Evolutionary conservation across 2,113 vertebrate genomes (phyloP).

Genomic region (Notiomystis cincta): DNA sequence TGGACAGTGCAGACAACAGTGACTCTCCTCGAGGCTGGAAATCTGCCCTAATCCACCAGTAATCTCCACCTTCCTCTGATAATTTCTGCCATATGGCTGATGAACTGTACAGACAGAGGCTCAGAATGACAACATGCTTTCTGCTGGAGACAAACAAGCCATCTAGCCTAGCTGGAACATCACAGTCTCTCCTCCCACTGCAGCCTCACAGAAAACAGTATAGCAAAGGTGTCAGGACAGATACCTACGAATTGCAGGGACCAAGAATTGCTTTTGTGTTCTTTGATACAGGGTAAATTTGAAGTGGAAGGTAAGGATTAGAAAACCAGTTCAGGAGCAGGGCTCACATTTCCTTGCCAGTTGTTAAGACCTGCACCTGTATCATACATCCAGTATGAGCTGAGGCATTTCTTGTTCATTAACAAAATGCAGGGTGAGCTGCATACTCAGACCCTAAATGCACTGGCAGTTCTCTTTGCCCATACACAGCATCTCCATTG

Average conservation of each 20-base stretch:
- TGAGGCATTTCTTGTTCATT: not conserved
- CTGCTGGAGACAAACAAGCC: not conserved
- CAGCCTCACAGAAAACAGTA: not conserved
- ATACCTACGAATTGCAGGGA: not conserved
- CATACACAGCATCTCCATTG: not conserved
- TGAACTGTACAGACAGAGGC: not conserved
- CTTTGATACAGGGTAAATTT: not conserved
- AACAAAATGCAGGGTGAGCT: not conserved
- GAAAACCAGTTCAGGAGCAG: not conserved
- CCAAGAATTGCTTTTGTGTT: not conserved
- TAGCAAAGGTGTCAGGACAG: not conserved
- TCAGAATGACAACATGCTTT: not conserved
- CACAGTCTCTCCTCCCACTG: not conserved
- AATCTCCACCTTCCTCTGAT: constrained; percentile 34
- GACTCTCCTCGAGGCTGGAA: not conserved
- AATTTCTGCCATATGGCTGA: constrained; percentile 53
- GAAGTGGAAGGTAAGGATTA: not conserved
- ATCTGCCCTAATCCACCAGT: constrained; percentile 23
- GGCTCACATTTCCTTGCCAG: not conserved
- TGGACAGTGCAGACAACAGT: not conserved
- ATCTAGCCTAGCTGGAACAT: not conserved
- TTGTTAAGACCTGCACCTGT: not conserved
- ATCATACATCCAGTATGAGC: not conserved
- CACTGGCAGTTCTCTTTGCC: not conserved
- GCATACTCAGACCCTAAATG: not conserved